Conservation (phyloP, 2,888 invertebrate genomes). For the Ophion costatus region DNA sequence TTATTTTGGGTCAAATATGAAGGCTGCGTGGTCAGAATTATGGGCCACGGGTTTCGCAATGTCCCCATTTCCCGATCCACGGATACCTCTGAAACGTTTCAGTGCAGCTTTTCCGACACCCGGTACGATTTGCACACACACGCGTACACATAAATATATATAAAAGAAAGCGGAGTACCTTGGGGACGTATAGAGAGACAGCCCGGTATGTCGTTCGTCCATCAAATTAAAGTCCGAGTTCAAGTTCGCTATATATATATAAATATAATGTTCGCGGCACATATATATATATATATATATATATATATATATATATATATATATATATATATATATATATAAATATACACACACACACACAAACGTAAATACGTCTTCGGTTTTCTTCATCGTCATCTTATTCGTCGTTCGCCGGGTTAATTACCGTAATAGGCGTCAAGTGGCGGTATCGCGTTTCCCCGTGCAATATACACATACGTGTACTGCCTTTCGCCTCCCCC, state of each 20-base stretch:
- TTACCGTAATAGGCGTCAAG: constrained; percentile 66
- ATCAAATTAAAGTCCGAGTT: constrained; percentile 72
- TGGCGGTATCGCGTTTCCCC: constrained; percentile 63
- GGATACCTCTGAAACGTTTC: background rate
- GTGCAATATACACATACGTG: constrained; percentile 6
- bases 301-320: constrained; percentile 42
- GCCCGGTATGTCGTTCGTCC: constrained; percentile 51
- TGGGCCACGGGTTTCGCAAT: no score
- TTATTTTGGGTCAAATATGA: no score
- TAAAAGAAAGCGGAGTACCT: constrained; percentile 30
- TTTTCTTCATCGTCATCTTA: constrained; percentile 44
- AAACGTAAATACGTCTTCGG: constrained; percentile 25
- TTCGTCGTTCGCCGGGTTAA: constrained; percentile 63
- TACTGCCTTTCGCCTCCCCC: constrained; percentile 6
- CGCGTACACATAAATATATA: background rate
- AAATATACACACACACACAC: background rate
- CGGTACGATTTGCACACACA: background rate
- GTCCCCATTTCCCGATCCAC: no score
- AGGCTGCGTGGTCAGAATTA: no score
- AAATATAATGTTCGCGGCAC: no score
- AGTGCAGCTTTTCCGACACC: background rate
- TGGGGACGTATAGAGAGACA: constrained; percentile 13
- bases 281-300: background rate
- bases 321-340: background rate
- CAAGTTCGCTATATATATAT: constrained; percentile 76